These are phyloP conservation scores for Prinia subflava DNA, from an alignment of 2,113 vertebrate genomes.

Conservation along the genomic window DNA sequence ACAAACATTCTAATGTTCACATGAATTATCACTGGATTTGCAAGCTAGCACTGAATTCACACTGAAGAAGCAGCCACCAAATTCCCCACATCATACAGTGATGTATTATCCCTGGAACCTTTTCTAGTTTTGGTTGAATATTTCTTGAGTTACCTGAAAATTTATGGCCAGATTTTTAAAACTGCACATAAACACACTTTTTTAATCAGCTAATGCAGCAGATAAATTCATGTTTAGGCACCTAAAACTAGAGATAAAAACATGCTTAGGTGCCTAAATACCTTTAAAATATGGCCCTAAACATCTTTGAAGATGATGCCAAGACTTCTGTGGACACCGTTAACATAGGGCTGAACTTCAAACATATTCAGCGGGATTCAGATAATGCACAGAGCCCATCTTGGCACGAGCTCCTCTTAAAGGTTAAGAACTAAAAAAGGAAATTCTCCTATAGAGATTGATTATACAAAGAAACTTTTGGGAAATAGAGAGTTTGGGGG, in stretches of 20 bases:
- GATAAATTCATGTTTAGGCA: conserved; percentile 54
- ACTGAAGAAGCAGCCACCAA: not conserved
- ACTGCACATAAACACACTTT: conserved; percentile 25
- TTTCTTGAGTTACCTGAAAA: conserved; percentile 43
- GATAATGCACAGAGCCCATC: conserved; percentile 31
- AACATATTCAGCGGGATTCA: conserved; percentile 21
- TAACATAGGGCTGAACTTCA: conserved; percentile 34
- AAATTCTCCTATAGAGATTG: conserved; percentile 40
- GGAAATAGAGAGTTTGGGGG: conserved; percentile 2
- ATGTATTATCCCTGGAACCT: not conserved
- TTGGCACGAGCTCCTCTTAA: conserved; percentile 33
- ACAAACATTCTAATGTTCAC: not conserved
- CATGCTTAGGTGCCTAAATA: conserved; percentile 59
- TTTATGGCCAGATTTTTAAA: conserved; percentile 44
- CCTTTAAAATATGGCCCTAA: conserved; percentile 34
- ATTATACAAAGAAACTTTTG: conserved; percentile 3
- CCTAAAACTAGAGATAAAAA: conserved; percentile 53
- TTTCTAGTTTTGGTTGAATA: not conserved
- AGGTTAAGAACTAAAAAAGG: conserved; percentile 61
- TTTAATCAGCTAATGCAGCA: conserved; percentile 24
- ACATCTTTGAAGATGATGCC: conserved; percentile 50
- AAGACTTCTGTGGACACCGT: conserved; percentile 36
- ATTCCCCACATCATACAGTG: not conserved
- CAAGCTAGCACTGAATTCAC: not conserved
- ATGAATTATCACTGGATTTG: not conserved